Evolutionary conservation across 2,113 vertebrate genomes (phyloP).

Genomic region (Myrmecophaga tridactyla): DNA sequence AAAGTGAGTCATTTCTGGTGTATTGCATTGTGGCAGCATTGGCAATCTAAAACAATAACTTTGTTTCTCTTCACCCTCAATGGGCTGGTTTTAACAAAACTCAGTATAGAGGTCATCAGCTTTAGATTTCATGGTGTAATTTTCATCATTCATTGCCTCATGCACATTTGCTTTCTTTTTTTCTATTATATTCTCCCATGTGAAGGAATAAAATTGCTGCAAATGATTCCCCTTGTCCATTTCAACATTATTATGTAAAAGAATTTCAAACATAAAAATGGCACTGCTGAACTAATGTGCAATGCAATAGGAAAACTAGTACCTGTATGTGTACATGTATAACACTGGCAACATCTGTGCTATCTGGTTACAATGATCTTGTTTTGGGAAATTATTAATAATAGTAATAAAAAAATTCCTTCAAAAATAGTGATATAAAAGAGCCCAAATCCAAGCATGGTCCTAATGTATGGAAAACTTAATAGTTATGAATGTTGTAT

Average conservation of each 20-base stretch:
- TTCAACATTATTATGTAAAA: slow-evolving; percentile 59
- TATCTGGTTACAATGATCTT: too few relatives aligned
- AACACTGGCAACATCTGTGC: too few relatives aligned
- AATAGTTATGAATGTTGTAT: too few relatives aligned
- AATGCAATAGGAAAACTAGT: too few relatives aligned
- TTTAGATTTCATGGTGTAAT: slow-evolving; percentile 17
- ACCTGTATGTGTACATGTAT: too few relatives aligned
- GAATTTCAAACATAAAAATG: slow-evolving; percentile 49
- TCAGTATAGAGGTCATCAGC: slow-evolving; percentile 27
- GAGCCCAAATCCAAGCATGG: too few relatives aligned
- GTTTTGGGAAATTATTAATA: too few relatives aligned
- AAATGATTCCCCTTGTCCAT: slow-evolving; percentile 57
- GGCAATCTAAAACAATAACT: slow-evolving; percentile 11
- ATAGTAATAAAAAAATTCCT: too few relatives aligned
- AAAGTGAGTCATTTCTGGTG: too few relatives aligned
- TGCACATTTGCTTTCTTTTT: slow-evolving; percentile 63
- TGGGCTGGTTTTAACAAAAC: slow-evolving; percentile 5
- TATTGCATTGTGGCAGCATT: too few relatives aligned
- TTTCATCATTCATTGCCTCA: slow-evolving; percentile 55
- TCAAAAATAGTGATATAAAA: too few relatives aligned
- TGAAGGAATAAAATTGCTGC: slow-evolving; percentile 52
- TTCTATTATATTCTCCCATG: slow-evolving; percentile 52
- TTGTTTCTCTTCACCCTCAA: slow-evolving; percentile 1
- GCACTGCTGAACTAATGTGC: background rate
- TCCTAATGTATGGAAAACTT: too few relatives aligned